A percentile compares a stretch with the other conserved stretches of the same genome.
Conservation (phyloP, 2,888 invertebrate genomes). For the Eulithis prunata region DNA sequence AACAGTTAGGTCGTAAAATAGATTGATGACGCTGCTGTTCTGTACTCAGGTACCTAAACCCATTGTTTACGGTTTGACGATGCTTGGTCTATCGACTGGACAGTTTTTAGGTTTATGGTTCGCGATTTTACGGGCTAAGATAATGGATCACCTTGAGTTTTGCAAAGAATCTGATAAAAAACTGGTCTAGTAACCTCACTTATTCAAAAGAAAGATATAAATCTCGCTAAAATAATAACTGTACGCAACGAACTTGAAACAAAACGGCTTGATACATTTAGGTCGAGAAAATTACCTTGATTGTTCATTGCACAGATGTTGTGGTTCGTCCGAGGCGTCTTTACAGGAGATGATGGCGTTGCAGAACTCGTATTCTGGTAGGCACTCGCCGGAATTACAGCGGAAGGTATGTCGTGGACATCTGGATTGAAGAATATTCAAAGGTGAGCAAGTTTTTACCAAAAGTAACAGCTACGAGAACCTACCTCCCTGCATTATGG, state of each 20-base stretch:
- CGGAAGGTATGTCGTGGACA: slow-evolving; percentile 94
- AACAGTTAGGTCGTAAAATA: slow-evolving; percentile 19
- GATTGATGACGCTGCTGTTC: slow-evolving; percentile 6
- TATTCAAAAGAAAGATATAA: slow-evolving; percentile 1
- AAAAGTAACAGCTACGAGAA: no score
- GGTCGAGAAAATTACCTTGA: slow-evolving; percentile 63
- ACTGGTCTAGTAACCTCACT: not conserved
- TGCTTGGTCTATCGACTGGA: not conserved
- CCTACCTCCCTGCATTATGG: no score
- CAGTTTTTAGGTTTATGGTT: slow-evolving; percentile 4
- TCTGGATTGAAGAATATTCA: slow-evolving; percentile 56
- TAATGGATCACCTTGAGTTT: slow-evolving; percentile 1
- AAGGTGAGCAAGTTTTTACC: slow-evolving; percentile 1
- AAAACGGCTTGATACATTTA: not conserved
- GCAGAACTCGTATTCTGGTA: slow-evolving; percentile 96
- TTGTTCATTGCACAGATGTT: slow-evolving; percentile 89
- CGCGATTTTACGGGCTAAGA: slow-evolving; percentile 5
- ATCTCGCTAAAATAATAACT: slow-evolving; percentile 13
- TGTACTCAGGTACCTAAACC: not conserved
- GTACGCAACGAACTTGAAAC: not conserved
- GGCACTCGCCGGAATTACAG: slow-evolving; percentile 93
- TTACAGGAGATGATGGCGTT: slow-evolving; percentile 94
- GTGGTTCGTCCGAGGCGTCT: slow-evolving; percentile 95
- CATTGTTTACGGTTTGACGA: not conserved
- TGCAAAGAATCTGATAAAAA: slow-evolving; percentile 8